These are phyloP conservation scores for Anas platyrhynchos DNA, from an alignment of 2,113 vertebrate species.

Conservation along the genomic window DNA sequence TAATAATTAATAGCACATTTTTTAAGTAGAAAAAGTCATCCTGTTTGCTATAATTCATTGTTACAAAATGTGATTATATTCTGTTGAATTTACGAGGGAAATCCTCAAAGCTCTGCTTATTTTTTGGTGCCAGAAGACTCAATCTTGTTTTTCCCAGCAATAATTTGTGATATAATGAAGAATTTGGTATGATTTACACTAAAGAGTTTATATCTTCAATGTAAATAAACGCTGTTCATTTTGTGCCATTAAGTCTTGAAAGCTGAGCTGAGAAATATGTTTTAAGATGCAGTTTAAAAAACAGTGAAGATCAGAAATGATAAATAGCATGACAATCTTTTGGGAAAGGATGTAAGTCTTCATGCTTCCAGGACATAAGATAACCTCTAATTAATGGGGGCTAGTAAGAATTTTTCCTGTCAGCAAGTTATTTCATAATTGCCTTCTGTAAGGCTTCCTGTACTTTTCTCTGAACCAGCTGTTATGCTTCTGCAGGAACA, in stretches of 20 bases:
- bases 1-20: conserved; percentile 36
- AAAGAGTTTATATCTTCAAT: neutral
- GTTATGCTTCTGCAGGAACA: neutral
- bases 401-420: conserved; percentile 49
- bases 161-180: conserved; percentile 7
- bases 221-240: conserved; percentile 22
- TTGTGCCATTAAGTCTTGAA: neutral
- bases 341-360: conserved; percentile 55
- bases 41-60: conserved; percentile 19
- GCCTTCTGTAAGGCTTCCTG: conserved; percentile 44
- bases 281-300: conserved; percentile 4
- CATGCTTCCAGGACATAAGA: conserved; percentile 43
- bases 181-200: conserved; percentile 5
- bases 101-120: neutral
- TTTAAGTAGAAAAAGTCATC: neutral
- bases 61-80: neutral
- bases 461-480: conserved; percentile 31
- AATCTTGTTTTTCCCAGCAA: neutral
- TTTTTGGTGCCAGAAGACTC: conserved; percentile 19
- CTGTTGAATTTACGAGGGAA: conserved; percentile 26
- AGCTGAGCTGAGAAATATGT: neutral
- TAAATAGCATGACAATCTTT: conserved; percentile 15
- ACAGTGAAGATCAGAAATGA: conserved; percentile 6
- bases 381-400: conserved; percentile 63
- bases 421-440: conserved; percentile 61